These are phyloP conservation scores for Platygyra sinensis DNA, from an alignment of 64 coral and sea anemone species.

Conservation along the genomic window DNA sequence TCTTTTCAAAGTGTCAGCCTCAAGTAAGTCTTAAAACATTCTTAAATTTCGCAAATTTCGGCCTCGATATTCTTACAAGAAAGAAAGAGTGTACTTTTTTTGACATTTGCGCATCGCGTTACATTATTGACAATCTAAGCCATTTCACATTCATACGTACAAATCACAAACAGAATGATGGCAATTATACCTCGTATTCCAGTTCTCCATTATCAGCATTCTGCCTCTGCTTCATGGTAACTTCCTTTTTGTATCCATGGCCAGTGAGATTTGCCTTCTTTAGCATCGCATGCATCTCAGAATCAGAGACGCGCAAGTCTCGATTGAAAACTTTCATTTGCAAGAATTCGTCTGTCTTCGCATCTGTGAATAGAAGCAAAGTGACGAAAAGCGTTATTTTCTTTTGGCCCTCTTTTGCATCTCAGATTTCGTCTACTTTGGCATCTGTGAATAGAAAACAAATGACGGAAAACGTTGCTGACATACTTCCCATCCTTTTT, in stretches of 20 bases:
- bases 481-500: no score
- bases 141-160: neutral
- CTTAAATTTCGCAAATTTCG: no score
- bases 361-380: neutral
- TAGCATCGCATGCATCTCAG: constrained; percentile 2
- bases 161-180: neutral
- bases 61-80: no score
- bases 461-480: no score
- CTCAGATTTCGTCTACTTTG: no score
- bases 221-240: neutral
- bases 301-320: neutral
- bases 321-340: neutral
- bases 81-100: neutral
- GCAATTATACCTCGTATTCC: neutral
- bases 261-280: constrained; percentile 4
- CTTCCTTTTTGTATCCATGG: constrained; percentile 27
- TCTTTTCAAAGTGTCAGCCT: no score
- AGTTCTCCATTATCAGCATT: neutral
- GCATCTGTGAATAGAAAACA: no score
- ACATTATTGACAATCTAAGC: no score
- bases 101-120: neutral
- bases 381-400: no score
- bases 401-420: no score
- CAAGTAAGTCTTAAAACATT: no score
- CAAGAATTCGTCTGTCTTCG: neutral